Base-by-base conservation (phyloP, 2,888 invertebrate species). In the Agonopterix heracliana region DNA sequence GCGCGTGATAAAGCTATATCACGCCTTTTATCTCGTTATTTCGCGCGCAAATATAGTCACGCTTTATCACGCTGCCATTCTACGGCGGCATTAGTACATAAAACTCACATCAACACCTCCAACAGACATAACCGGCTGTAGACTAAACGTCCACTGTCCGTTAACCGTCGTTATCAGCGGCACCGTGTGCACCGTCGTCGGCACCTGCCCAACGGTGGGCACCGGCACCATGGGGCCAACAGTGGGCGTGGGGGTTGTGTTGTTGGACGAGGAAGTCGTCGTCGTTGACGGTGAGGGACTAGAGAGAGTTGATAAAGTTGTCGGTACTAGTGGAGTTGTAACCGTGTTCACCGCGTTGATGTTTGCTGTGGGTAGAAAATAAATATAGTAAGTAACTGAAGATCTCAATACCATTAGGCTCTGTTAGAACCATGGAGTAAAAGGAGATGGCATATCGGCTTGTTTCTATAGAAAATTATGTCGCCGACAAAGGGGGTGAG, bases 101-200 rank as follows among this genome's bases (percentile, higher is more conserved):
- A 38, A n/a, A 38, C 84, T 78, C 42, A 85, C 85, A 56, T 86
- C 82, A 9, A 77, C 56, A 9, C 74, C 75, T 0, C 86, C 86
- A 1, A 88, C 84, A 0, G 87, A 85, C 84, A 87, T 83, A 45
- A 87, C 72, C 0, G 88, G 86, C 59, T 86, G 87, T 48, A 87
- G 61, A 53, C 86, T 84, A 61, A 87, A 81, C 56, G 83, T 84
- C 86, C 87, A 87, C 57, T 88, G 87, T 8, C 88, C 88, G 41
- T 88, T 88, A 50, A 88, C 79, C 0, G 86, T 80, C 0, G 86
- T 84, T 55, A 88, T 78, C 43, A 87, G 56, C 1, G 87, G 88
- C 53, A 87, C 78, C 0, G 84, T 84, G 52, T 84, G 85, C 1
- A 86, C 81, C 0, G 71, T 71, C 1, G 81, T 64, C 35, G 74